These are phyloP conservation scores for Ernsta delagoae DNA, from an alignment of 2,888 invertebrate species.

Conservation along the genomic window DNA sequence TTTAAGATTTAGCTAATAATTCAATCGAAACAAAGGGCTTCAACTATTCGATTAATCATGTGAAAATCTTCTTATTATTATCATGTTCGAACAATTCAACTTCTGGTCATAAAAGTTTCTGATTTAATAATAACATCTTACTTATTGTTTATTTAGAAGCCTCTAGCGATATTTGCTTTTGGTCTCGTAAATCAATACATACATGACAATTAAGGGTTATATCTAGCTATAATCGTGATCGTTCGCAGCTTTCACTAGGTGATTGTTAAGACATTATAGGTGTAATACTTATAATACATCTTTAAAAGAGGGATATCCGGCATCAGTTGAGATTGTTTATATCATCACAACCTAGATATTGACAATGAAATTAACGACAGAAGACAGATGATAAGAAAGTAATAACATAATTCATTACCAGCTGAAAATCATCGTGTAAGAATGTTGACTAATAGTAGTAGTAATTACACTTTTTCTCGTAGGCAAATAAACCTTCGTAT, in stretches of 20 bases:
- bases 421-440: no score
- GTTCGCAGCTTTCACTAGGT: constrained; percentile 69
- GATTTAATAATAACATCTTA: constrained; percentile 17
- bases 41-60: constrained; percentile 1
- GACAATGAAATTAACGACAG: no score
- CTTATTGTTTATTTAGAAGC: constrained; percentile 24
- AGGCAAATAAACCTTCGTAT: no score
- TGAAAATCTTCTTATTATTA: neutral
- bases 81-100: constrained; percentile 14
- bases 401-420: no score
- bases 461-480: no score
- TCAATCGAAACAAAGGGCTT: constrained; percentile 18
- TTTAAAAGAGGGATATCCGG: no score
- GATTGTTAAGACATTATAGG: neutral
- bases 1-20: neutral
- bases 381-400: no score
- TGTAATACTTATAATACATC: neutral
- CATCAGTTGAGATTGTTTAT: no score
- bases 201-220: constrained; percentile 55
- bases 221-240: constrained; percentile 59
- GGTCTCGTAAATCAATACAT: constrained; percentile 28
- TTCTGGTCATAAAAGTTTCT: constrained; percentile 19
- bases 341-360: no score
- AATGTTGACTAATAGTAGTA: no score
- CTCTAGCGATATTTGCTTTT: constrained; percentile 28